Percentiles rank a stretch among this genome's conserved stretches.
These are phyloP conservation scores for Nasua narica DNA, from an alignment of 2,797 vertebrate genomes.

Conservation along the genomic window DNA sequence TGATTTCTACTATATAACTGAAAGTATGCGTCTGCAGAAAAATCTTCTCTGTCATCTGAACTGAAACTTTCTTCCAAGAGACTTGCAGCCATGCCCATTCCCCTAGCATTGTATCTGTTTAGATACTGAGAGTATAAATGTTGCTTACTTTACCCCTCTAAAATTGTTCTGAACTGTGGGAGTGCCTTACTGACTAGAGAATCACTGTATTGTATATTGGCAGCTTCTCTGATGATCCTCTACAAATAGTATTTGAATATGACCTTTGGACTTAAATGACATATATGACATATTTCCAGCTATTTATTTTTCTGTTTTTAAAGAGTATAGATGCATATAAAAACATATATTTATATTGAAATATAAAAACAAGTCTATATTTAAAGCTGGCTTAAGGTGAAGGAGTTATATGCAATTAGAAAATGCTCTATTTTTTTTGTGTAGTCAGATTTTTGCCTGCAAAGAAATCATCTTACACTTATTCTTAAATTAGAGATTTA, in stretches of 20 bases:
- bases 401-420: neutral
- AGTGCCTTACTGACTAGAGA: neutral
- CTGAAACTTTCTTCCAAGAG: neutral
- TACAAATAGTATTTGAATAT: neutral
- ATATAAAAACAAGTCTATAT: neutral
- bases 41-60: neutral
- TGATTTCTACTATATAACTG: neutral
- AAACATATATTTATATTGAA: neutral
- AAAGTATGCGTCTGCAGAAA: slow-evolving; percentile 22
- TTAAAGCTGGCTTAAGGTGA: slow-evolving; percentile 10
- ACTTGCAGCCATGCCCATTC: neutral
- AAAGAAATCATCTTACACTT: neutral
- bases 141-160: neutral
- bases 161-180: neutral
- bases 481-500: neutral
- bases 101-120: neutral
- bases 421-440: neutral
- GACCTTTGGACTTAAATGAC: neutral
- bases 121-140: neutral
- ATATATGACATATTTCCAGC: neutral
- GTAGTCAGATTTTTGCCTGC: neutral
- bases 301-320: neutral
- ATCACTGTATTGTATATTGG: neutral
- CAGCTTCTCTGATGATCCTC: neutral
- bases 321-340: neutral